Base-by-base conservation (phyloP, 2,113 vertebrate genomes). In the Poeciliopsis retropinna region DNA sequence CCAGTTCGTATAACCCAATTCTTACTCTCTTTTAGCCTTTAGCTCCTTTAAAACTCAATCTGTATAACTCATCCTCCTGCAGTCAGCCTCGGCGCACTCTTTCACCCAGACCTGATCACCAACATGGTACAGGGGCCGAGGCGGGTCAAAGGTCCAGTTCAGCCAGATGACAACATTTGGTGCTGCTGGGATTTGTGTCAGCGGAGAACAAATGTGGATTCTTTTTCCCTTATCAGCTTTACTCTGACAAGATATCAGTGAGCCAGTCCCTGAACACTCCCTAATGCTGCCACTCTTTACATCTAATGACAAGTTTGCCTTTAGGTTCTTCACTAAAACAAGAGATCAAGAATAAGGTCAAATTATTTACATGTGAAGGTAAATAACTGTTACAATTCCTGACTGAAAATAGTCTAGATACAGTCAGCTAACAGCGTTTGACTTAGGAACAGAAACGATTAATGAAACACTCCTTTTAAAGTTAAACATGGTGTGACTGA, bases 41-140 rank as follows among this genome's bases (percentile, higher is more conserved):
- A 41, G 14, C 2, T 41, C 13, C 12, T 41, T 41, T 41, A 41
- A 41, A 41, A 5, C 12, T 5, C 39, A 41, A 10, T 11, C 57
- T 60, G 17, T 17, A 2, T 51, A 11, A 73, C 3, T 6, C 15
- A 10, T 51, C 11, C 30, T 27, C 19, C 17, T 72, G 57, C 9
- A 10, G 57, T 14, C 34, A 61, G 29, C 37, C 64, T 37, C 60
- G 44, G 47, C 37, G 4, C 29, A 30, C 60, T 61, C 25, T 47
- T 28, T 57, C n/a, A 67, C 11, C 13, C 60, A 19, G 30, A 54
- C 25, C 75, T 37, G 29, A 68, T 70, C 61, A 13, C 72, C 75
- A 71, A 29, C 51, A 17, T 83, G 86, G 80, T 75, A 87, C 84
- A 39, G 57, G 72, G 81, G 70, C 17, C 67, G 67, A 37, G 82